A percentile compares a stretch with the other conserved stretches of the same genome.
phyloP scores from a whole-genome alignment of 2,888 invertebrate species.

The Julus scanicus region DNA sequence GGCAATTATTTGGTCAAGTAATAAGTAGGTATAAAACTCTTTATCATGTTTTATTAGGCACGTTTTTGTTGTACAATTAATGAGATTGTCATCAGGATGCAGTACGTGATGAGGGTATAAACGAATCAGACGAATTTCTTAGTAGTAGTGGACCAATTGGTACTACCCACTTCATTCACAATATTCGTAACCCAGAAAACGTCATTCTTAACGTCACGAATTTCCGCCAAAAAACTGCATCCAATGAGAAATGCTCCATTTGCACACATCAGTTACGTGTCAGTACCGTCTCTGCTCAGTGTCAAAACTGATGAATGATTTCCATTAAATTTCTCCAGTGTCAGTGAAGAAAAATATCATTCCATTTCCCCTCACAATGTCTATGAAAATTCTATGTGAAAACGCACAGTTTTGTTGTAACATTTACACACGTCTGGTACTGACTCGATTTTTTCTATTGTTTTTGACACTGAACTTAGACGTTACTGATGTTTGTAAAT shows the following conservation, averaged over 20 bases:
- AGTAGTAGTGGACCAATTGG: background rate
- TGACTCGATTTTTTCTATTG: no score
- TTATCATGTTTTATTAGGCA: background rate
- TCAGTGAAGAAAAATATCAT: no score
- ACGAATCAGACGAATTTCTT: background rate
- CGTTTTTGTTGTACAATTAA: background rate
- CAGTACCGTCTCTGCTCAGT: background rate
- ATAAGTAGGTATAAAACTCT: background rate
- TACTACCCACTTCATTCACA: background rate
- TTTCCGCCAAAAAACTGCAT: background rate
- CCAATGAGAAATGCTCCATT: background rate
- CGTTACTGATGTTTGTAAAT: no score
- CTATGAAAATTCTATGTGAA: no score
- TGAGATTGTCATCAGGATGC: slow-evolving; percentile 10
- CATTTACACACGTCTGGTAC: no score
- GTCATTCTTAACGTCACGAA: no score
- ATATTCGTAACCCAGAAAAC: background rate
- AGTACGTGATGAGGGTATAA: background rate
- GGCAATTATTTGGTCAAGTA: background rate
- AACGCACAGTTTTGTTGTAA: no score
- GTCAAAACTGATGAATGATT: no score
- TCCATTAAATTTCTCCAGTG: no score
- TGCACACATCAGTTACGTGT: no score
- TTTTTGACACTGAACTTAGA: no score
- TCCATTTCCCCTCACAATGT: no score